Percentiles rank a stretch among this genome's conserved stretches.
Evolutionary conservation across 2,113 vertebrate genomes (phyloP).

Genomic region (Bufo gargarizans): DNA sequence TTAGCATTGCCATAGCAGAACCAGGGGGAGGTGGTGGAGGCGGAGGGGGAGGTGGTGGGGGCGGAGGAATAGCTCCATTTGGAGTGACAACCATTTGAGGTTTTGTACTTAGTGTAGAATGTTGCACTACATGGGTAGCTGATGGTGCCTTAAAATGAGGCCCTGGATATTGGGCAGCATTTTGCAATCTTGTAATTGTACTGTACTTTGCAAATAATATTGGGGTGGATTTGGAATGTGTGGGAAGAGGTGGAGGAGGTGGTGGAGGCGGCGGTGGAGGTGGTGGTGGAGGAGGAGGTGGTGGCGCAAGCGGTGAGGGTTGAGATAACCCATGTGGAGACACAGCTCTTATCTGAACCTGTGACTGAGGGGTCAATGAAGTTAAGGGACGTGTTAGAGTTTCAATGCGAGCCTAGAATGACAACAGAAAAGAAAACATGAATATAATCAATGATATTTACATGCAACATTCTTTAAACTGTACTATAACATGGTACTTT

Average conservation of each 20-base stretch:
- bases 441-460: not conserved
- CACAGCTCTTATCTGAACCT: slow-evolving; percentile 72
- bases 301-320: slow-evolving; percentile 76
- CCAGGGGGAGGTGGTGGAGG: slow-evolving; percentile 78
- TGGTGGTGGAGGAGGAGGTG: slow-evolving; percentile 70
- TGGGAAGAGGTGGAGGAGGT: slow-evolving; percentile 70
- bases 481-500: not conserved
- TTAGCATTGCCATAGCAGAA: slow-evolving; percentile 85
- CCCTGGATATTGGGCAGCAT: slow-evolving; percentile 70
- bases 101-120: slow-evolving; percentile 62
- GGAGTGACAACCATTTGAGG: slow-evolving; percentile 76
- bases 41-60: slow-evolving; percentile 73
- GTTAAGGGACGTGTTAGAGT: slow-evolving; percentile 77
- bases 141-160: slow-evolving; percentile 70
- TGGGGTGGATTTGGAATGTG: slow-evolving; percentile 67
- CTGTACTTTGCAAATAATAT: slow-evolving; percentile 86
- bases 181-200: slow-evolving; percentile 85
- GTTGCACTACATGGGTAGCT: slow-evolving; percentile 58
- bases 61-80: slow-evolving; percentile 76
- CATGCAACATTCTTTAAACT: not conserved
- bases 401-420: slow-evolving; percentile 80
- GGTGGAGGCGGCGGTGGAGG: slow-evolving; percentile 56
- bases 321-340: slow-evolving; percentile 74
- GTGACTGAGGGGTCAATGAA: slow-evolving; percentile 76
- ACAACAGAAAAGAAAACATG: slow-evolving; percentile 46